Percentiles rank a stretch among this genome's conserved stretches.
phyloP scores from a whole-genome alignment of 2,888 invertebrate genomes.

The Endomychus coccineus region DNA sequence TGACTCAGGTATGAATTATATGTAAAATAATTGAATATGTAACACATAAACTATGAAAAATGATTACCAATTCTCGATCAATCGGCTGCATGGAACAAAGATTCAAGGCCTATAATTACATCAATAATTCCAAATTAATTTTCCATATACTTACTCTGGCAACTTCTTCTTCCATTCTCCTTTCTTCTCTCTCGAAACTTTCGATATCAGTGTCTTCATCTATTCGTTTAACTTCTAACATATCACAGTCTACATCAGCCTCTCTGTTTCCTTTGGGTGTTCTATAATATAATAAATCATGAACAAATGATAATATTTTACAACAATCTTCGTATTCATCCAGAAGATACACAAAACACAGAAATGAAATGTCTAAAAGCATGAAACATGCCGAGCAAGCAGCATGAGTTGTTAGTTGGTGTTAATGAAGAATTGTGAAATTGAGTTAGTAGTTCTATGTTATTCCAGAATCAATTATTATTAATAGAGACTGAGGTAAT shows the following conservation, averaged over 20 bases:
- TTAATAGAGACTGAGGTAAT: too few species aligned
- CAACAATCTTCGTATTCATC: too few species aligned
- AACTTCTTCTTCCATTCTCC: constrained; percentile 46
- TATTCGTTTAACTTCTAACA: constrained; percentile 33
- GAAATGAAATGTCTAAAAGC: not conserved
- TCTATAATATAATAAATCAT: constrained; percentile 24
- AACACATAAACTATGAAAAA: too few species aligned
- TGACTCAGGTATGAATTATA: too few species aligned
- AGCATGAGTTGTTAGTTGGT: constrained; percentile 35
- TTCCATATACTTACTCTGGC: constrained; percentile 41
- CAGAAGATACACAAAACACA: too few species aligned
- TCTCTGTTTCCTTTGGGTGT: constrained; percentile 30
- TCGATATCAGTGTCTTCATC: constrained; percentile 43
- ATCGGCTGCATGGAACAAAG: constrained; percentile 34
- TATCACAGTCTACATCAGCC: constrained; percentile 40
- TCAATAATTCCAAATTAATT: not conserved
- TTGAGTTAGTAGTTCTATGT: not conserved
- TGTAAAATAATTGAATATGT: too few species aligned
- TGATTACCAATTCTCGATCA: constrained; percentile 40
- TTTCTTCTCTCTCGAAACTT: constrained; percentile 50
- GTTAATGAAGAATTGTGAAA: constrained; percentile 8
- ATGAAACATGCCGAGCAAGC: constrained; percentile 40
- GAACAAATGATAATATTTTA: too few species aligned
- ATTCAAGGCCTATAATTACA: not conserved
- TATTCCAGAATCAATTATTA: too few species aligned